phyloP scores from a whole-genome alignment of 2,888 invertebrate species.

The Mellilla xanthometata region DNA sequence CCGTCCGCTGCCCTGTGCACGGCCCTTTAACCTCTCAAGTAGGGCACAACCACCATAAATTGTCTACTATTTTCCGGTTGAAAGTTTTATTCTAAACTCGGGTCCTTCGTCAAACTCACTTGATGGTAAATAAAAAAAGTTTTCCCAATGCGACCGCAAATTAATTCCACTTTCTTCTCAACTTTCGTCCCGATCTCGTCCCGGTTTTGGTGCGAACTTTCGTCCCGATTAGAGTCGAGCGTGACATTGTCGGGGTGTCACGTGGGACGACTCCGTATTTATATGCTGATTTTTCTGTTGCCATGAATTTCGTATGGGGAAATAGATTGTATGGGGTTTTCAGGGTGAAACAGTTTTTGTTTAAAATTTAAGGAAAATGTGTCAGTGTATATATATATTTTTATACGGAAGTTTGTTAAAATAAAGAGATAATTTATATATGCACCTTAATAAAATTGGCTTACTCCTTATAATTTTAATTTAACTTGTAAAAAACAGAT shows the following conservation, averaged over 20 bases:
- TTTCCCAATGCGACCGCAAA: constrained; percentile 34
- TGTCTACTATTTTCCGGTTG: constrained; percentile 44
- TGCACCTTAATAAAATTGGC: too few species aligned
- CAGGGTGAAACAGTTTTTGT: too few species aligned
- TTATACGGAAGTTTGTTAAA: too few species aligned
- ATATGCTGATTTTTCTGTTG: constrained; percentile 19
- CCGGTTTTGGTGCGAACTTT: constrained; percentile 22
- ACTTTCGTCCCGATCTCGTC: constrained; percentile 18
- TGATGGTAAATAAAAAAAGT: constrained; percentile 66
- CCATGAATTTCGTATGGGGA: constrained; percentile 1
- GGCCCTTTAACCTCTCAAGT: constrained; percentile 31
- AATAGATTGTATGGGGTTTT: not conserved
- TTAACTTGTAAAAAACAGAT: too few species aligned
- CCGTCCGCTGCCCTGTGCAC: not conserved
- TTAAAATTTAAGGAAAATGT: not conserved
- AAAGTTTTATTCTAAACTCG: constrained; percentile 61
- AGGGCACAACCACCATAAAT: constrained; percentile 46
- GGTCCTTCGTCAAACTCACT: constrained; percentile 69
- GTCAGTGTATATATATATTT: not conserved
- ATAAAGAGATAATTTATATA: too few species aligned
- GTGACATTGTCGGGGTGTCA: constrained; percentile 27
- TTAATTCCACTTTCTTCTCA: constrained; percentile 19
- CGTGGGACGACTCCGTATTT: constrained; percentile 12
- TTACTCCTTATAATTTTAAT: too few species aligned
- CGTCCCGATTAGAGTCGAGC: constrained; percentile 14